Conservation (phyloP, 2,113 vertebrate species). For the Onychostoma macrolepis region DNA sequence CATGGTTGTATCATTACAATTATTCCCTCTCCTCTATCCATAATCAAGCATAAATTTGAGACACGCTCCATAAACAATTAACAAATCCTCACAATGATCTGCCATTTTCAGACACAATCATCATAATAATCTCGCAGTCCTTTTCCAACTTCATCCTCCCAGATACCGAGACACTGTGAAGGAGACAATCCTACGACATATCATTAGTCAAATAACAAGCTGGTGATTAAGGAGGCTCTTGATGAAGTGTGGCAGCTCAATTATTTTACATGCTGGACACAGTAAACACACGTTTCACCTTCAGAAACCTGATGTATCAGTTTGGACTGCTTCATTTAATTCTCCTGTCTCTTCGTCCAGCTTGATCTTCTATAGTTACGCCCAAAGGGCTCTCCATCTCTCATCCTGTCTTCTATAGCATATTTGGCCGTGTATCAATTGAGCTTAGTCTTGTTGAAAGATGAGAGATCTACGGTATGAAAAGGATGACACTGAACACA, state of each 20-base stretch:
- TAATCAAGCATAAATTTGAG: not conserved
- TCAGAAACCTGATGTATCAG: constrained; percentile 29
- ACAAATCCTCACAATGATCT: not conserved
- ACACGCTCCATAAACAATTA: not conserved
- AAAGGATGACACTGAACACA: not conserved
- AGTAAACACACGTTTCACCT: constrained; percentile 43
- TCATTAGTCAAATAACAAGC: constrained; percentile 53
- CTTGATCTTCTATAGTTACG: constrained; percentile 35
- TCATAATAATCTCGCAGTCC: constrained; percentile 17
- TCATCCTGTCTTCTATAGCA: constrained; percentile 14
- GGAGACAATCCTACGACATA: constrained; percentile 24
- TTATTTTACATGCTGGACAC: constrained; percentile 41
- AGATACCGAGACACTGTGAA: not conserved
- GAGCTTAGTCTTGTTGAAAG: constrained; percentile 3
- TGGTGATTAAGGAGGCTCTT: constrained; percentile 51
- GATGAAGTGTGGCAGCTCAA: constrained; percentile 58
- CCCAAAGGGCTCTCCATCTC: constrained; percentile 5
- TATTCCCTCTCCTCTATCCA: not conserved
- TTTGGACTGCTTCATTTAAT: constrained; percentile 52
- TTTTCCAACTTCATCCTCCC: constrained; percentile 14
- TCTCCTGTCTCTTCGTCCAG: constrained; percentile 17
- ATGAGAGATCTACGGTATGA: not conserved
- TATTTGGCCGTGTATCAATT: constrained; percentile 3
- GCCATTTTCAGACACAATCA: constrained; percentile 15
- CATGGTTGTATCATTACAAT: not conserved